These are phyloP conservation scores for Phragmatobia fuliginosa DNA, from an alignment of 2,888 invertebrate genomes.

Conservation along the genomic window DNA sequence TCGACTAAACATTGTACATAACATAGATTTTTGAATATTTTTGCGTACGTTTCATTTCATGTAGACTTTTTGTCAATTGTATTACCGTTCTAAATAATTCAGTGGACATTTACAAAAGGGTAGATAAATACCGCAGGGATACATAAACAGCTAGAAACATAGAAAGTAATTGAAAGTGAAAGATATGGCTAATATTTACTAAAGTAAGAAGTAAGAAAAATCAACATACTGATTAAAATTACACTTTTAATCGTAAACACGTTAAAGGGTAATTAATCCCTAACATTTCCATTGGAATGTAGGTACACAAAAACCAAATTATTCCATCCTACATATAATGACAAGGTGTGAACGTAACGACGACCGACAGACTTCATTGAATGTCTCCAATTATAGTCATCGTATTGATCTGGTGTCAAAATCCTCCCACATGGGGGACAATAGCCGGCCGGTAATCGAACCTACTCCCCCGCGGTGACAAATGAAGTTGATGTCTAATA, in stretches of 20 bases:
- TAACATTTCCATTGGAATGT: background rate
- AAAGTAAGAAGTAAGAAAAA: background rate
- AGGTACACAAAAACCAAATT: conserved; percentile 15
- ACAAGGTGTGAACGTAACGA: conserved; percentile 33
- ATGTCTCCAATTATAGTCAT: conserved; percentile 59
- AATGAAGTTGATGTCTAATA: conserved; percentile 26
- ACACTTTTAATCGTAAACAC: too few relatives aligned
- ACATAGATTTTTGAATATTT: background rate
- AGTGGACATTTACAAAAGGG: background rate
- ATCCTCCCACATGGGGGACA: conserved; percentile 56
- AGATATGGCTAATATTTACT: background rate
- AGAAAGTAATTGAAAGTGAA: conserved; percentile 1
- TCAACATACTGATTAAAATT: background rate
- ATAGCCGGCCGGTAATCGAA: conserved; percentile 39
- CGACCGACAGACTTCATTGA: conserved; percentile 57
- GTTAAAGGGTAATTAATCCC: too few relatives aligned
- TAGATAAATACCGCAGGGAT: background rate
- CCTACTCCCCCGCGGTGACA: conserved; percentile 55
- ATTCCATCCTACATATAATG: conserved; percentile 42
- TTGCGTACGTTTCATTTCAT: background rate
- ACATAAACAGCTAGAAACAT: conserved; percentile 4
- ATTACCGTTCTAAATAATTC: background rate
- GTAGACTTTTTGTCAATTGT: background rate
- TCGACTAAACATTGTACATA: background rate
- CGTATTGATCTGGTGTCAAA: conserved; percentile 67